Evolutionary conservation across 1,140 invertebrate genomes (phyloP), one percentile per base, ranked within the genome.

Genomic region (Drosophila sp.): DNA sequence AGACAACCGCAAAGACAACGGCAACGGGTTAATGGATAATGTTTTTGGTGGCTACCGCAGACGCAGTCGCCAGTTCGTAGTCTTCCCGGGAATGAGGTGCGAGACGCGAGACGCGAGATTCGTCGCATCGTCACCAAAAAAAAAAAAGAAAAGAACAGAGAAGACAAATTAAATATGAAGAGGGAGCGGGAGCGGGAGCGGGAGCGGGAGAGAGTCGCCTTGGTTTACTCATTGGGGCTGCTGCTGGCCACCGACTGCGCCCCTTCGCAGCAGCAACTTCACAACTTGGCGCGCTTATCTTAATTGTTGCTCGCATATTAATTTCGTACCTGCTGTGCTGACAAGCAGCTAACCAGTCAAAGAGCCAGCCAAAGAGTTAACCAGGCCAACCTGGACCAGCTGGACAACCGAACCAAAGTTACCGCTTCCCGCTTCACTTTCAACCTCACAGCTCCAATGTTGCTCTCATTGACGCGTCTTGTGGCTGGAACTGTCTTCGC

Each of bases 231-330:
- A 78, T 78, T 80, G 75, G 71, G 71, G 54, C 56, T 58, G 40
- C 56, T 45, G 27, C 34, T 79, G 75, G 78, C 79, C 76, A 89
- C 79, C 78, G 82, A 87, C 83, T 78, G 74, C 72, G 78, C 66
- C 78, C 63, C 46, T 61, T 63, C 57, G 7, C 66, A 57, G 65
- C 59, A 83, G 72, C 77, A 61, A 78, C 78, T 86, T 86, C 82
- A 86, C 81, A 86, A 89, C 71, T 89, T 89, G 81, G 80, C 75
- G 86, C 86, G 86, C 86, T 90, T 90, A 90, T 90, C 86, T 90
- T 90, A 90, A 90, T 90, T 90, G 86, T 90, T 90, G 86, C 80
- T 90, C 86, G 86, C 86, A 90, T 90, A 90, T 90, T 90, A 90
- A 90, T 90, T 90, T 90, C 86, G 78, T 86, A 90, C 86, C 86